Percentiles rank a stretch among this genome's conserved stretches.
phyloP scores from a whole-genome alignment of 2,888 invertebrate genomes.

The Lepidocyrtoides sp. region DNA sequence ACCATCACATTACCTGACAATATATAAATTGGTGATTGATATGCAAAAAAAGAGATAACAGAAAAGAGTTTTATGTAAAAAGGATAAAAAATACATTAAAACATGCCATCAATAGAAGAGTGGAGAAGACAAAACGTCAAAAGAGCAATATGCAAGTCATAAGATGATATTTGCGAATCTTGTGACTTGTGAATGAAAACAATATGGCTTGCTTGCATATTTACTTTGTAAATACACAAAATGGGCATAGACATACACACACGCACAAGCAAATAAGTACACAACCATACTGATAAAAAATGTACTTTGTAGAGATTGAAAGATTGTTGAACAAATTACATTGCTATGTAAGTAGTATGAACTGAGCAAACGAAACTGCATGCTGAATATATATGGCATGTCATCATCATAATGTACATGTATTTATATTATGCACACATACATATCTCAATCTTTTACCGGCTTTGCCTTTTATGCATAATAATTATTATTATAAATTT shows the following conservation, averaged over 20 bases:
- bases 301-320: not conserved
- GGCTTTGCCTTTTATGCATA: conserved; percentile 32
- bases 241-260: too few species aligned
- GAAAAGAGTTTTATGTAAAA: conserved; percentile 28
- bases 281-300: not conserved
- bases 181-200: not conserved
- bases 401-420: not conserved
- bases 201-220: too few species aligned
- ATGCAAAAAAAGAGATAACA: conserved; percentile 22
- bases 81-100: conserved; percentile 20
- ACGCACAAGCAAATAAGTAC: not conserved
- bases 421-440: not conserved
- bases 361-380: not conserved
- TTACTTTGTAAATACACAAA: too few species aligned
- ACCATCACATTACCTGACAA: not conserved
- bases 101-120: not conserved
- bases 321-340: not conserved
- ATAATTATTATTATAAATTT: conserved; percentile 6
- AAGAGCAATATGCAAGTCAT: not conserved
- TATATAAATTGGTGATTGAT: conserved; percentile 52
- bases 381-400: not conserved
- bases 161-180: not conserved
- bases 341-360: too few species aligned
- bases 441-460: conserved; percentile 26
- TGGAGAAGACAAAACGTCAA: conserved; percentile 32